A percentile compares a stretch with the other conserved stretches of the same genome.
Conservation (phyloP, 2,888 invertebrate genomes). For the Perithous albicinctus region DNA sequence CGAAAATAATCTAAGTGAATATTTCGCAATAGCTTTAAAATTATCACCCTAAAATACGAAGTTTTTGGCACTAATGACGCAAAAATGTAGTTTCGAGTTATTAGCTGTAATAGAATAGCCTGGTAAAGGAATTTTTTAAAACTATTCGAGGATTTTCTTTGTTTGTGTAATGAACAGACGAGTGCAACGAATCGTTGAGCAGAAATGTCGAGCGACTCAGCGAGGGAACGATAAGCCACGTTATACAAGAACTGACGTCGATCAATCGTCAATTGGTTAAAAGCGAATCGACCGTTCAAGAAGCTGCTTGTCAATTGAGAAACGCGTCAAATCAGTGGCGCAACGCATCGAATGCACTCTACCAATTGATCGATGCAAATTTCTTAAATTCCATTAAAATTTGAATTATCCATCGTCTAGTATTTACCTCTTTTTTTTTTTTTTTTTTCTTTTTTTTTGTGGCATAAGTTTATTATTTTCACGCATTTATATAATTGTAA, state of each 20-base stretch:
- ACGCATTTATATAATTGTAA: slow-evolving; percentile 49
- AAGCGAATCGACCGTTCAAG: slow-evolving; percentile 82
- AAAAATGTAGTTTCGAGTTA: slow-evolving; percentile 12
- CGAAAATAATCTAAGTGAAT: not conserved
- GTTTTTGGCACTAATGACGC: slow-evolving; percentile 17
- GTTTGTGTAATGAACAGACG: slow-evolving; percentile 73
- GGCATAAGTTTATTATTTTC: slow-evolving; percentile 4
- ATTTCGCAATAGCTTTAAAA: not conserved
- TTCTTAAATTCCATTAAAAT: slow-evolving; percentile 81
- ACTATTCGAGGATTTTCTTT: slow-evolving; percentile 11
- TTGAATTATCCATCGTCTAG: slow-evolving; percentile 45
- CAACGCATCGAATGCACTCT: slow-evolving; percentile 76
- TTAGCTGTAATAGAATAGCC: slow-evolving; percentile 21
- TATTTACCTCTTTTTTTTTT: too few relatives aligned
- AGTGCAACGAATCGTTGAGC: slow-evolving; percentile 82
- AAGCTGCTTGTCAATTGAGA: slow-evolving; percentile 81
- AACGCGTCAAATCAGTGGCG: slow-evolving; percentile 77
- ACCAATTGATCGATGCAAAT: slow-evolving; percentile 78
- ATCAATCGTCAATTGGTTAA: slow-evolving; percentile 81
- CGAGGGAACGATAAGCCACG: slow-evolving; percentile 76
- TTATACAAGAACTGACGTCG: slow-evolving; percentile 78
- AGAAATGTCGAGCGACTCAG: slow-evolving; percentile 78
- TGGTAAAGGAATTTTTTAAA: not conserved
- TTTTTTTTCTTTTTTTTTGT: too few relatives aligned
- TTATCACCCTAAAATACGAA: not conserved